Evolutionary conservation across 2,888 invertebrate genomes (phyloP).

Genomic region (Cryptus viduatorius): DNA sequence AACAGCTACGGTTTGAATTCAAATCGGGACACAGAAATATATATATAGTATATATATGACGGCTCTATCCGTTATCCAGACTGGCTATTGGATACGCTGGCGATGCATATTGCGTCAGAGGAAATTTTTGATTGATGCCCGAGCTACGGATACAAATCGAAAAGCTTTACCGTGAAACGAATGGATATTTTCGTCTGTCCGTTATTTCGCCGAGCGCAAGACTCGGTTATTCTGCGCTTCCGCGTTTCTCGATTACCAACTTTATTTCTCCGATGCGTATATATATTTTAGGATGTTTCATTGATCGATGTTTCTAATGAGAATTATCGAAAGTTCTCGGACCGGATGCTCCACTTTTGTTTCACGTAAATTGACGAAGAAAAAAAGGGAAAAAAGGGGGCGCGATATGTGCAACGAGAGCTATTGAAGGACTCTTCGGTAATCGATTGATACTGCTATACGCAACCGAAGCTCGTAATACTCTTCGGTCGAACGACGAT

Average conservation of each 20-base stretch:
- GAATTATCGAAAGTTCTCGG: not conserved
- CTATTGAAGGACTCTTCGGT: conserved; percentile 27
- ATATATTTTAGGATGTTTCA: not conserved
- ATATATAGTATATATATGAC: not conserved
- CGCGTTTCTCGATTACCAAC: conserved; percentile 24
- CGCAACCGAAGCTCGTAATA: not conserved
- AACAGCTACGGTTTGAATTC: conserved; percentile 1
- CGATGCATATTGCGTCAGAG: conserved; percentile 27
- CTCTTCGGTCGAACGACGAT: not conserved
- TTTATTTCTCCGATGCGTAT: not conserved
- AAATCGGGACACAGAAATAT: too few species aligned
- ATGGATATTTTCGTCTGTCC: conserved; percentile 51
- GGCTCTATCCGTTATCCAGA: too few species aligned
- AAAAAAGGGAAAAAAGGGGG: conserved; percentile 15
- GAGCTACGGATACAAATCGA: conserved; percentile 33
- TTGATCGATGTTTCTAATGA: not conserved
- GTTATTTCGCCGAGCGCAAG: not conserved
- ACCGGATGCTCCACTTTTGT: not conserved
- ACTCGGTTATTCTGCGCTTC: conserved; percentile 6
- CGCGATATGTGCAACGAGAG: not conserved
- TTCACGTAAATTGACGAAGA: not conserved
- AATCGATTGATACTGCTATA: conserved; percentile 23
- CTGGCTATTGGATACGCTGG: too few species aligned
- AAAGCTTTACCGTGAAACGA: conserved; percentile 24
- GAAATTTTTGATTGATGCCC: conserved; percentile 36